Evolutionary conservation across 1,140 invertebrate species (phyloP), one percentile per base, ranked within the genome.

Genomic region (Sarcophaga peregrina): DNA sequence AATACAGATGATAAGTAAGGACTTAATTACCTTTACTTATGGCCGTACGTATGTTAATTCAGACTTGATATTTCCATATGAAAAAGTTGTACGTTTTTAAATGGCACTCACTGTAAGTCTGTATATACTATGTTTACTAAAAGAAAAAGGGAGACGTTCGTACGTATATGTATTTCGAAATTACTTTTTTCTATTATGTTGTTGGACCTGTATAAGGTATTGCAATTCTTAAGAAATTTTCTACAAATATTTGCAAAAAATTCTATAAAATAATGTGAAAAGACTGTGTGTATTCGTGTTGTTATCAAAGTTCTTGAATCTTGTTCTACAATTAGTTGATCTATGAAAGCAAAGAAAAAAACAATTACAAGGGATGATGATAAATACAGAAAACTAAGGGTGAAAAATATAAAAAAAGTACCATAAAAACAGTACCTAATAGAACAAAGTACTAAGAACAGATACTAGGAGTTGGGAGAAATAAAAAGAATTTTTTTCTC

Each of bases 171-270:
- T 37, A 37, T 37, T 4, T 37, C 4, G 50, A 52, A 52, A 52
- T 10, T 52, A 52, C 9, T 5, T 52, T 52, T 11, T 52, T 52
- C 50, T 37, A 37, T 37, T n/a, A n/a, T 13, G 50, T 52, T 10
- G 50, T 52, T 52, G 50, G 50, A 0, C 50, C 50, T 9, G 50
- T 52, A 52, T 10, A 52, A 3, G 9, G 7, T n/a, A 68, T 68
- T 68, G 62, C 62, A 68, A 20, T 68, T 68, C 62, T 68, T 68
- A 68, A 68, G 62, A 20, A 68, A 68, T 25, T 68, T 68, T 68
- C 17, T 20, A 25, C 62, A 68, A 68, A 68, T 68, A 68, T 68
- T 68, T 68, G 17, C 62, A 17, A 68, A 68, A 68, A n/a, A 68
- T 68, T 68, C 62, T 68, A 25, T 6, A 25, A 7, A 68, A 52